Evolutionary conservation across 2,888 invertebrate genomes (phyloP), one percentile per base, ranked within the genome.

Genomic region (Noctua fimbriata): DNA sequence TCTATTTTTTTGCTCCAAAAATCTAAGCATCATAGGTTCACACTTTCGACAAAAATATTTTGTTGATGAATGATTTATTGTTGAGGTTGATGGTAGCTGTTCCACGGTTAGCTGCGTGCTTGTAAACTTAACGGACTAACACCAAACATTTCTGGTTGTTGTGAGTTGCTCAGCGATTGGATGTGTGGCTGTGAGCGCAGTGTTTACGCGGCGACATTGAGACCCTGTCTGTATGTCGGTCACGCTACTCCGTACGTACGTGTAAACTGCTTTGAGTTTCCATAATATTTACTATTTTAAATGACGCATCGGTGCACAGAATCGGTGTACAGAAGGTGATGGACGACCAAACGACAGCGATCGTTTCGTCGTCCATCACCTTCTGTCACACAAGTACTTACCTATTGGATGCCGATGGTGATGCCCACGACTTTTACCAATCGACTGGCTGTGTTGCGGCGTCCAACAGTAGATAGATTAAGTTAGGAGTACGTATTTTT

Each of bases 181-280:
- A 73, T 16, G 65, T 24, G 24, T 21, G 36, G 18, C 18, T 21
- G 32, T 55, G 73, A 32, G 67, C 32, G 77, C 69, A 32, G 72
- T 81, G 66, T 65, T 71, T 65, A 44, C 58, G 67, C 24, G 44
- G 65, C 66, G 82, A 76, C 82, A 77, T 67, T 73, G 67, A 44
- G 44, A 10, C 44, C 28, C 36, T 41, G 69, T 73, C 74, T 60
- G 78, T 78, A 75, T 73, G 82, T 60, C 71, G 36, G 75, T 74
- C 75, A 73, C 76, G 85, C 52, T n/a, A n/a, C n/a, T n/a, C n/a
- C n/a, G n/a, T n/a, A n/a, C n/a, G n/a, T n/a, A n/a, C n/a, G 73
- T 71, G 73, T 69, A 81, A 75, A 74, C 84, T 84, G 72, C 75
- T 69, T 73, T 24, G 55, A 78, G 65, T 84, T 84, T 82, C 78